Conservation (phyloP, 2,888 invertebrate species). For the Hedychridium roseum region DNA sequence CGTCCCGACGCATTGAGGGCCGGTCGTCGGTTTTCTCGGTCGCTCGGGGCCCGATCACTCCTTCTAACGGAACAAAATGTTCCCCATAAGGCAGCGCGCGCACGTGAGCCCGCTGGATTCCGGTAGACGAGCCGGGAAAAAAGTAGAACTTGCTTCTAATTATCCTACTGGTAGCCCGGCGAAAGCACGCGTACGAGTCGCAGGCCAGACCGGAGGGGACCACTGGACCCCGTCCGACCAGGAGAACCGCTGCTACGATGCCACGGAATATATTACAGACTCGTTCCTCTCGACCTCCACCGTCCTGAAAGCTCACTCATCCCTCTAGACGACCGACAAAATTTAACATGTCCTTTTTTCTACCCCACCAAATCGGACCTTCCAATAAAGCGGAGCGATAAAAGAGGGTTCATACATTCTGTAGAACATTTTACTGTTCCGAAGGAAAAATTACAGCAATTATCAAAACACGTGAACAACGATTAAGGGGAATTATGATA, state of each 20-base stretch:
- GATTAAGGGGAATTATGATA: too few species aligned
- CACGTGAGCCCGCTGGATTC: slow-evolving; percentile 18
- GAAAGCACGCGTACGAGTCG: slow-evolving; percentile 7
- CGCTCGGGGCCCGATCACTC: slow-evolving; percentile 6
- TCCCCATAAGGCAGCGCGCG: too few species aligned
- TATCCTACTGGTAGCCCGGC: slow-evolving; percentile 32
- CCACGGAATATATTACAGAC: slow-evolving; percentile 55
- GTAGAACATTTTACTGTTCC: too few species aligned
- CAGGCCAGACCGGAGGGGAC: slow-evolving; percentile 8
- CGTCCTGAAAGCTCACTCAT: slow-evolving; percentile 46
- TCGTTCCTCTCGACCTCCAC: slow-evolving; percentile 48
- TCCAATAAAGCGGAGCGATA: too few species aligned
- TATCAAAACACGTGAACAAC: too few species aligned
- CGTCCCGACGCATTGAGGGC: not conserved
- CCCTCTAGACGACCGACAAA: slow-evolving; percentile 3
- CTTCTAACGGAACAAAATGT: slow-evolving; percentile 26
- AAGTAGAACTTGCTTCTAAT: slow-evolving; percentile 45
- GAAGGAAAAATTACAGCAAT: too few species aligned
- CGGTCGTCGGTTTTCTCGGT: not conserved
- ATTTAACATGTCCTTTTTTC: slow-evolving; percentile 1
- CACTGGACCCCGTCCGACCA: slow-evolving; percentile 22
- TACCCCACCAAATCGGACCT: too few species aligned
- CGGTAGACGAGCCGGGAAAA: slow-evolving; percentile 18
- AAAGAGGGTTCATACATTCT: too few species aligned
- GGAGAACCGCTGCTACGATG: slow-evolving; percentile 37